A percentile compares a stretch with the other conserved stretches of the same genome.
These are phyloP conservation scores for Rhincodon typus DNA, from an alignment of 2,797 vertebrate species.

Conservation along the genomic window DNA sequence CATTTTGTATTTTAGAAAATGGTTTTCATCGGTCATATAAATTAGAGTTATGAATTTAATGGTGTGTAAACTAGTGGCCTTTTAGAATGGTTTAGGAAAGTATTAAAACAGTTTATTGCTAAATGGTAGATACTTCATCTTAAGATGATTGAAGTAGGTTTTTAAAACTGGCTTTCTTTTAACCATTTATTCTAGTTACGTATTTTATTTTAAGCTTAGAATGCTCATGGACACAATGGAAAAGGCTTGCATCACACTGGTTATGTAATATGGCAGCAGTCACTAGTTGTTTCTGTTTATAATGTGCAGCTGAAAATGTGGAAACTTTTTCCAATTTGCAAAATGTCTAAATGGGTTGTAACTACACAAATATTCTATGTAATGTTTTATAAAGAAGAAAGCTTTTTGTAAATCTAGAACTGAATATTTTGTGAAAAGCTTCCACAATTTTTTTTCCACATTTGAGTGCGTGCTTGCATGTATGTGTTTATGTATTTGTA, in stretches of 20 bases:
- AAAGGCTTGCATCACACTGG: neutral
- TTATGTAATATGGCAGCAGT: neutral
- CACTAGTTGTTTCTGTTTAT: neutral
- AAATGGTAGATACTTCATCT: neutral
- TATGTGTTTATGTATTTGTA: neutral
- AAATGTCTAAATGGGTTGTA: neutral
- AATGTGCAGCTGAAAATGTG: neutral
- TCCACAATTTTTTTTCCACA: neutral
- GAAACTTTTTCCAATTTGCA: neutral
- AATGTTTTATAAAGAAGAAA: slow-evolving; percentile 10
- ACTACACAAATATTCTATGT: neutral
- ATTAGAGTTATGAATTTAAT: neutral
- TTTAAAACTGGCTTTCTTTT: neutral
- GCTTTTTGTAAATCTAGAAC: slow-evolving; percentile 10
- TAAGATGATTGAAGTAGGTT: neutral
- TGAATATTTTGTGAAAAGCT: slow-evolving; percentile 28
- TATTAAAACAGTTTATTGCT: neutral
- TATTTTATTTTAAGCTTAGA: neutral
- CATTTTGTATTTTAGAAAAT: neutral
- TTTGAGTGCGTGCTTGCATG: neutral
- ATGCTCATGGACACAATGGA: neutral
- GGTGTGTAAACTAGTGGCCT: neutral
- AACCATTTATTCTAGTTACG: neutral
- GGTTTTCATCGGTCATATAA: neutral
- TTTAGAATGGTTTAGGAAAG: neutral